These are phyloP conservation scores for Tetramorium bicarinatum DNA, from an alignment of 2,888 invertebrate genomes.

Conservation along the genomic window DNA sequence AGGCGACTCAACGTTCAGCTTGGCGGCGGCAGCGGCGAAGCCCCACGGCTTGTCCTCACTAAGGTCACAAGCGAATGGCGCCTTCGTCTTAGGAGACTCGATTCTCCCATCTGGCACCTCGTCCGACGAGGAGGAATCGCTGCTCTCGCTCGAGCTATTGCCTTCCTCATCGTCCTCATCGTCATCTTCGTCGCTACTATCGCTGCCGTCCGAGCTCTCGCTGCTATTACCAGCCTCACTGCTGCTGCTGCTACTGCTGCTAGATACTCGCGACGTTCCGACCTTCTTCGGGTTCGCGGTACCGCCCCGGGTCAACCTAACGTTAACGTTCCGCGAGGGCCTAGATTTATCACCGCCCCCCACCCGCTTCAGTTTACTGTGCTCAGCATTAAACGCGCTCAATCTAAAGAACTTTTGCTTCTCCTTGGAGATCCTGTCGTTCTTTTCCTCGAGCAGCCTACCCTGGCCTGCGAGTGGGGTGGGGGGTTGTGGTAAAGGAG, in stretches of 20 bases:
- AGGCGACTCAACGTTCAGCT: slow-evolving; percentile 81
- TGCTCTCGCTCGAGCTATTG: slow-evolving; percentile 79
- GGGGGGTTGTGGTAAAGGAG: slow-evolving; percentile 85
- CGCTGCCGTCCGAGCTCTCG: slow-evolving; percentile 75
- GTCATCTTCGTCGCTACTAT: slow-evolving; percentile 77
- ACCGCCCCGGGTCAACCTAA: slow-evolving; percentile 77
- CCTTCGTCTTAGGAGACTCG: slow-evolving; percentile 79
- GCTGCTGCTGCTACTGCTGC: slow-evolving; percentile 59
- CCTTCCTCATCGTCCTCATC: slow-evolving; percentile 83
- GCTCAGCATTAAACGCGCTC: slow-evolving; percentile 92
- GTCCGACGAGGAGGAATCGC: slow-evolving; percentile 80
- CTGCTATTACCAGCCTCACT: slow-evolving; percentile 75
- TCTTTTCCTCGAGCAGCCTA: slow-evolving; percentile 88
- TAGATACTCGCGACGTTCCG: slow-evolving; percentile 65
- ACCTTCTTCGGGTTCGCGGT: slow-evolving; percentile 68
- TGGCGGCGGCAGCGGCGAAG: slow-evolving; percentile 88
- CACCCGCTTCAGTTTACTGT: slow-evolving; percentile 84
- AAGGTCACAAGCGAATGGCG: slow-evolving; percentile 82
- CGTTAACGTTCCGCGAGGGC: slow-evolving; percentile 75
- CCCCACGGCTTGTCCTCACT: slow-evolving; percentile 88
- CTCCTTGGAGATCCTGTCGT: slow-evolving; percentile 94
- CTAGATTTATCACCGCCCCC: slow-evolving; percentile 81
- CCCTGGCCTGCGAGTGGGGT: slow-evolving; percentile 84
- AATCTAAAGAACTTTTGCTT: slow-evolving; percentile 95
- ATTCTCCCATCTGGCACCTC: slow-evolving; percentile 65